A percentile compares a stretch with the other conserved stretches of the same genome.
phyloP scores from a whole-genome alignment of 2,113 vertebrate species.

The Gobius niger region DNA sequence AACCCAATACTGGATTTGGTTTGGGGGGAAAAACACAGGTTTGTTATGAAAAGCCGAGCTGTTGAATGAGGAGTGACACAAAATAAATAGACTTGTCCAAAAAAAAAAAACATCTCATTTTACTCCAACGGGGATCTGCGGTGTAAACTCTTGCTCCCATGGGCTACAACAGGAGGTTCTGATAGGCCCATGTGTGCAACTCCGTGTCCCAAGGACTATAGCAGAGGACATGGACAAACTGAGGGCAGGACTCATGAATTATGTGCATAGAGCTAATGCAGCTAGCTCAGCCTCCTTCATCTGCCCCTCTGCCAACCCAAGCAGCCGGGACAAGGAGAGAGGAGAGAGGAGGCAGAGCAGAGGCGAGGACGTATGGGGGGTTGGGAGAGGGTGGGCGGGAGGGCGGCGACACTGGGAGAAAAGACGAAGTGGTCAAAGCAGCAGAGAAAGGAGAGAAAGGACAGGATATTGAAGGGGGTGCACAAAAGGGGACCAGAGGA shows the following conservation, averaged over 20 bases:
- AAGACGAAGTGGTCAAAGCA: slow-evolving; percentile 45
- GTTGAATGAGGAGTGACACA: slow-evolving; percentile 29
- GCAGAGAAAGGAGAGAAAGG: slow-evolving; percentile 62
- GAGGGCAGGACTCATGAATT: slow-evolving; percentile 77
- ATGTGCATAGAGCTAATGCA: slow-evolving; percentile 74
- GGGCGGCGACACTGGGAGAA: slow-evolving; percentile 58
- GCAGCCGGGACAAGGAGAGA: slow-evolving; percentile 26
- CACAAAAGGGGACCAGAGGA: slow-evolving; percentile 11
- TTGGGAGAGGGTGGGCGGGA: slow-evolving; percentile 33
- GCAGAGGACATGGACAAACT: slow-evolving; percentile 59
- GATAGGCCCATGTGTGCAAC: slow-evolving; percentile 46
- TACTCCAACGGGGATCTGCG: slow-evolving; percentile 41
- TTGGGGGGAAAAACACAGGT: slow-evolving; percentile 39
- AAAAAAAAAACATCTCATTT: slow-evolving; percentile 39
- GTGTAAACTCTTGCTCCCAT: slow-evolving; percentile 25
- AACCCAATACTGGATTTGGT: slow-evolving; percentile 36
- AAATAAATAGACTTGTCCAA: slow-evolving; percentile 41
- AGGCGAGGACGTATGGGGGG: slow-evolving; percentile 41
- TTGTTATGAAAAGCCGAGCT: slow-evolving; percentile 35
- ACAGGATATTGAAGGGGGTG: slow-evolving; percentile 65
- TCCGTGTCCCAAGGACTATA: slow-evolving; percentile 43
- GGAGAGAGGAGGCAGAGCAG: slow-evolving; percentile 29
- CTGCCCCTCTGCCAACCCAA: slow-evolving; percentile 53
- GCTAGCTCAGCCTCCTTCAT: slow-evolving; percentile 60
- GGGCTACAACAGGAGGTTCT: slow-evolving; percentile 22